phyloP scores from a whole-genome alignment of 2,113 vertebrate species.

The Protomyctophum bolini region DNA sequence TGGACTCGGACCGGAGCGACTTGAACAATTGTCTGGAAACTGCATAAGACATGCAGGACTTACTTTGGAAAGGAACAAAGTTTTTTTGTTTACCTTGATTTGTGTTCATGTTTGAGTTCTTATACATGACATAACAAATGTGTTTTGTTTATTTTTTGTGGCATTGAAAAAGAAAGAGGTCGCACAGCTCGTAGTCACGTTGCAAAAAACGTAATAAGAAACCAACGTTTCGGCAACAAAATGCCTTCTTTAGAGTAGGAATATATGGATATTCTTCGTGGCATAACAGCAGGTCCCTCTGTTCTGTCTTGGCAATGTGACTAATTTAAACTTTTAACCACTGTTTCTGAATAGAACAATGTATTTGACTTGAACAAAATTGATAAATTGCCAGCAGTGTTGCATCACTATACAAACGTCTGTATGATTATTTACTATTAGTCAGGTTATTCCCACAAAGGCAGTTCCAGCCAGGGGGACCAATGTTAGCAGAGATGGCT shows the following conservation, averaged over 20 bases:
- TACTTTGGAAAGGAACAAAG: too few species aligned
- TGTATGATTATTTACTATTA: background rate
- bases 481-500: conserved; percentile 3
- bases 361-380: background rate
- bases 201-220: too few species aligned
- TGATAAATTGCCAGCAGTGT: background rate
- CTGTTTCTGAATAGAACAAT: conserved; percentile 9
- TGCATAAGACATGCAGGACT: background rate
- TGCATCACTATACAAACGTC: background rate
- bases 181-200: too few species aligned
- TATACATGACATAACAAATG: background rate
- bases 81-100: background rate
- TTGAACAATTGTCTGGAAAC: background rate
- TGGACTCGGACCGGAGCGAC: background rate
- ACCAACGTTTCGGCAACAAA: too few species aligned
- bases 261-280: background rate
- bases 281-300: background rate
- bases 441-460: background rate
- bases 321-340: conserved; percentile 35
- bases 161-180: too few species aligned
- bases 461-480: background rate
- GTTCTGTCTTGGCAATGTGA: conserved; percentile 10
- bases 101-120: background rate
- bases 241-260: too few species aligned
- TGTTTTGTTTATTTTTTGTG: conserved; percentile 6